Percentiles rank a stretch among this genome's conserved stretches.
Conservation (phyloP, 53 echinoderm and acorn worm species). For the Temnopleurus reevesii region DNA sequence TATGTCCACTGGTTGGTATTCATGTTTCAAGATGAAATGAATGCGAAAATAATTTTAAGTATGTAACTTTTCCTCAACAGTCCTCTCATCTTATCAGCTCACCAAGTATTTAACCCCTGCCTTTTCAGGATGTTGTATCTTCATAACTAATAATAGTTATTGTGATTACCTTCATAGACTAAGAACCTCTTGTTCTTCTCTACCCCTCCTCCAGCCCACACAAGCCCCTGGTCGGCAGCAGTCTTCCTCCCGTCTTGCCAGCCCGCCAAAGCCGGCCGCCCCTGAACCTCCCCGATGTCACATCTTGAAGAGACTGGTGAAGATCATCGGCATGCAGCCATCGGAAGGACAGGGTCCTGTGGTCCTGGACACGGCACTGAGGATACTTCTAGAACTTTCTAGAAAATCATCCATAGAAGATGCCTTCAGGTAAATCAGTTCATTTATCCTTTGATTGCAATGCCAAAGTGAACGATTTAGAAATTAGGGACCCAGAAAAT, state of each 20-base stretch:
- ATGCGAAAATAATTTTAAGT: no score
- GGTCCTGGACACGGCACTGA: constrained; percentile 31
- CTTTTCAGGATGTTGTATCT: no score
- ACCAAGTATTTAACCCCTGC: no score
- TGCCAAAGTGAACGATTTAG: no score
- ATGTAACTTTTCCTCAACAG: no score
- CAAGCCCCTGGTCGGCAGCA: constrained; percentile 14
- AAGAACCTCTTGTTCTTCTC: no score
- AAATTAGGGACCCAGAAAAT: no score
- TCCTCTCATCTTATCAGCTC: no score
- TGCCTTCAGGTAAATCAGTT: not conserved
- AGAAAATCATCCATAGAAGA: not conserved
- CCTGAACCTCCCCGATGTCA: not conserved
- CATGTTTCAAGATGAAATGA: no score
- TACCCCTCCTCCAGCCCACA: constrained; percentile 41
- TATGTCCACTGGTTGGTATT: no score
- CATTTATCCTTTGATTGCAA: not conserved
- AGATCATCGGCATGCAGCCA: constrained; percentile 15
- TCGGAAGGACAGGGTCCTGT: not conserved
- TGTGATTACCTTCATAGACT: no score
- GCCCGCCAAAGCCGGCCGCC: not conserved
- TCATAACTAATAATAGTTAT: no score
- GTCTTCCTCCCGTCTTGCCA: not conserved
- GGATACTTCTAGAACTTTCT: constrained; percentile 25
- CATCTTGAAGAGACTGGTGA: constrained; percentile 40